Evolutionary conservation across 2,888 invertebrate genomes (phyloP).

Genomic region (Tribolium freemani): DNA sequence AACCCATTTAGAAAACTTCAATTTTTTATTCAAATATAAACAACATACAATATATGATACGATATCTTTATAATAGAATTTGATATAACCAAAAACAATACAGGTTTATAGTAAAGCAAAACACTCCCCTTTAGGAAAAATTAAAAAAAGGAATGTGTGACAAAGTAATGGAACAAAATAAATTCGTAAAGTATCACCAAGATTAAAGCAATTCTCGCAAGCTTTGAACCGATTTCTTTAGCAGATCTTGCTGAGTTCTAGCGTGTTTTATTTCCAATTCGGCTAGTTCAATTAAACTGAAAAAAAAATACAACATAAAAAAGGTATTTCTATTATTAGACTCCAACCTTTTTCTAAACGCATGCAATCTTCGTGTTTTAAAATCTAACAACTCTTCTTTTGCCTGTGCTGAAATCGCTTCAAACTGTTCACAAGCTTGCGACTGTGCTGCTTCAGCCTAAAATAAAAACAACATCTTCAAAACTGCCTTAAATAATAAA

Average conservation of each 20-base stretch:
- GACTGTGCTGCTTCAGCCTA: slow-evolving; percentile 97
- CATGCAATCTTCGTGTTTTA: slow-evolving; percentile 89
- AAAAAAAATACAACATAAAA: slow-evolving; percentile 56
- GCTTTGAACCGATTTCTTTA: slow-evolving; percentile 77
- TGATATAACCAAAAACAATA: slow-evolving; percentile 53
- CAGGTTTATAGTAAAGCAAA: slow-evolving; percentile 41
- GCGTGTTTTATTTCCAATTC: slow-evolving; percentile 98
- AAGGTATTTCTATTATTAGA: not conserved
- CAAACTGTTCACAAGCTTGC: slow-evolving; percentile 95
- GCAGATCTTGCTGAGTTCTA: slow-evolving; percentile 78
- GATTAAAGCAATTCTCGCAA: slow-evolving; percentile 71
- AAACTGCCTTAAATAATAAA: not conserved
- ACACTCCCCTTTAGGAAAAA: slow-evolving; percentile 50
- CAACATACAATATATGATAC: slow-evolving; percentile 61
- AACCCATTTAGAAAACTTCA: slow-evolving; percentile 18
- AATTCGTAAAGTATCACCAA: slow-evolving; percentile 47
- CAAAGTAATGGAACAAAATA: slow-evolving; percentile 49
- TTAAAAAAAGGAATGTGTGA: slow-evolving; percentile 54
- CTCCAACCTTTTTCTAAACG: slow-evolving; percentile 89
- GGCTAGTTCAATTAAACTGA: slow-evolving; percentile 91
- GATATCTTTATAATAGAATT: slow-evolving; percentile 50
- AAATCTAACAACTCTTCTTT: slow-evolving; percentile 95
- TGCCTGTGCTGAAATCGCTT: slow-evolving; percentile 95
- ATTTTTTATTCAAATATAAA: slow-evolving; percentile 62
- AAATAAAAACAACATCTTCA: slow-evolving; percentile 44